These are phyloP conservation scores for Nematopogon swammerdamellus DNA, from an alignment of 2,888 invertebrate genomes.

Conservation along the genomic window DNA sequence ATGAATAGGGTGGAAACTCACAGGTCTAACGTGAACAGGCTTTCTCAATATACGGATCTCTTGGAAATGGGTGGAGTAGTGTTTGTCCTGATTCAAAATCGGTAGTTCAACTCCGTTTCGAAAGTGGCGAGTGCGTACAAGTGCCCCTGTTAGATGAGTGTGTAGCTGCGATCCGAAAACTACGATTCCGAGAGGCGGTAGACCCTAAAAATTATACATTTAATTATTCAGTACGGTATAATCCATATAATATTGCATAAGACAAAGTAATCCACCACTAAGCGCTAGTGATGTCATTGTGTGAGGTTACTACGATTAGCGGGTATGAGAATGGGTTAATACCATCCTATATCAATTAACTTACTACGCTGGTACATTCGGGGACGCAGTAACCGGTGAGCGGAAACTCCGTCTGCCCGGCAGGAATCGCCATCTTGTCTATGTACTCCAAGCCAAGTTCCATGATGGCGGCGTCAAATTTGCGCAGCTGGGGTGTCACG, in stretches of 20 bases:
- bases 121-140: constrained; percentile 82
- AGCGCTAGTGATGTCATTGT: no score
- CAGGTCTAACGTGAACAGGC: constrained; percentile 79
- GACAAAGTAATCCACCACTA: no score
- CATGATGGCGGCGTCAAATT: constrained; percentile 92
- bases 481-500: constrained; percentile 70
- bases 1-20: no score
- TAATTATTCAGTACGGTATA: no score
- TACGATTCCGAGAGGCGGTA: constrained; percentile 79
- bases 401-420: constrained; percentile 70
- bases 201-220: constrained; percentile 49
- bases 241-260: no score
- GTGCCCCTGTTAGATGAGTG: constrained; percentile 88
- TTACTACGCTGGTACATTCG: constrained; percentile 88
- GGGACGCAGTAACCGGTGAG: constrained; percentile 88
- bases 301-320: no score
- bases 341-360: constrained; percentile 13
- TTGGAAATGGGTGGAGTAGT: constrained; percentile 97
- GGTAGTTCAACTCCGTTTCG: constrained; percentile 79
- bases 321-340: no score
- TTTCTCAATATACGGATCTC: constrained; percentile 85
- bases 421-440: constrained; percentile 98
- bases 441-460: constrained; percentile 96
- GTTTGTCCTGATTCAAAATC: constrained; percentile 85
- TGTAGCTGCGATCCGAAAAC: constrained; percentile 97